phyloP scores from a whole-genome alignment of 2,888 invertebrate genomes.

The Dryocosmus kuriphilus region DNA sequence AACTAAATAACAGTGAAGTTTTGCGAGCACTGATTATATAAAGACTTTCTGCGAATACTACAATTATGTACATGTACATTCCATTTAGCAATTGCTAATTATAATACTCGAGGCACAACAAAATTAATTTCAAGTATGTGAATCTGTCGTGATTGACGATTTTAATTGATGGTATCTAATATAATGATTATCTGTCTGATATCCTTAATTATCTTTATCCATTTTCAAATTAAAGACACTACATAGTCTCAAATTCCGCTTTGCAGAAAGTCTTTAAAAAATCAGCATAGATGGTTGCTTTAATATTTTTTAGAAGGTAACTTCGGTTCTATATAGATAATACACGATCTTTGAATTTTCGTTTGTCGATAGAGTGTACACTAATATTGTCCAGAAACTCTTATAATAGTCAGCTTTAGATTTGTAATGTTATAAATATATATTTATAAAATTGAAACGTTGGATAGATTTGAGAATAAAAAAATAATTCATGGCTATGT shows the following conservation, averaged over 20 bases:
- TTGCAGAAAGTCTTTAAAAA: slow-evolving; percentile 29
- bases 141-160: not conserved
- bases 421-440: slow-evolving; percentile 32
- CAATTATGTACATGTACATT: slow-evolving; percentile 34
- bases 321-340: slow-evolving; percentile 35
- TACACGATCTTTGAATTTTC: slow-evolving; percentile 25
- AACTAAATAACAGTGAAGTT: slow-evolving; percentile 40
- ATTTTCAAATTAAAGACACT: slow-evolving; percentile 11
- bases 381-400: slow-evolving; percentile 44
- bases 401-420: slow-evolving; percentile 15
- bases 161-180: not conserved
- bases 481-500: not conserved
- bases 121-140: not conserved
- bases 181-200: slow-evolving; percentile 15
- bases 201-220: not conserved
- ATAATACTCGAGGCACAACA: slow-evolving; percentile 30
- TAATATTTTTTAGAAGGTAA: slow-evolving; percentile 29
- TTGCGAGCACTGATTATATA: slow-evolving; percentile 37
- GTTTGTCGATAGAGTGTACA: slow-evolving; percentile 37
- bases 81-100: slow-evolving; percentile 16
- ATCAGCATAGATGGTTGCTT: slow-evolving; percentile 11
- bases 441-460: slow-evolving; percentile 4
- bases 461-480: slow-evolving; percentile 25
- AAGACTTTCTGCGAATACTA: slow-evolving; percentile 37
- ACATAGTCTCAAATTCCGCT: not conserved